phyloP scores from a whole-genome alignment of 2,888 invertebrate species.

The Acleris cristana region DNA sequence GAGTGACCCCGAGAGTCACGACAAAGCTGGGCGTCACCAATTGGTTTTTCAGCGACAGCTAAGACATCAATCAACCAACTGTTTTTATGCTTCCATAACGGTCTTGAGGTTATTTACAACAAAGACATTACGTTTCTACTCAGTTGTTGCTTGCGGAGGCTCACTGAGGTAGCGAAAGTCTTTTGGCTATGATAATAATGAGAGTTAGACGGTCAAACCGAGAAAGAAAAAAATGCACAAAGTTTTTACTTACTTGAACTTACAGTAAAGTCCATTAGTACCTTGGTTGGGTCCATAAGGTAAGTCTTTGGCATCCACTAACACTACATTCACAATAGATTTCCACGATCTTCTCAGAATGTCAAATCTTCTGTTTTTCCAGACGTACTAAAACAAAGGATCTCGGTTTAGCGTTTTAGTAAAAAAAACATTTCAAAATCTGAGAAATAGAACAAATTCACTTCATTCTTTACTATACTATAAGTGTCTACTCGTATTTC shows the following conservation, averaged over 20 bases:
- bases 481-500: too few species aligned
- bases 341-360: slow-evolving; percentile 71
- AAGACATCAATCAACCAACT: slow-evolving; percentile 9
- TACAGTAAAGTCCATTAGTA: slow-evolving; percentile 70
- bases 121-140: not conserved
- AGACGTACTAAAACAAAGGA: slow-evolving; percentile 63
- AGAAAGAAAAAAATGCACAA: not conserved
- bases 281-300: slow-evolving; percentile 62
- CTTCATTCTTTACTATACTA: too few species aligned
- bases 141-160: too few species aligned
- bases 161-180: too few species aligned
- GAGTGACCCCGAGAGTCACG: slow-evolving; percentile 11
- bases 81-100: slow-evolving; percentile 18
- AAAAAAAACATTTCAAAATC: too few species aligned
- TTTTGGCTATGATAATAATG: too few species aligned
- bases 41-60: slow-evolving; percentile 18
- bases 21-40: slow-evolving; percentile 16
- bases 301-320: slow-evolving; percentile 73
- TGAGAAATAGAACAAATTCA: too few species aligned
- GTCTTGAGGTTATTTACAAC: slow-evolving; percentile 3
- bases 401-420: not conserved
- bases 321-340: slow-evolving; percentile 70
- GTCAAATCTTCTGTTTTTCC: slow-evolving; percentile 73
- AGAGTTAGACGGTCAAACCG: not conserved
- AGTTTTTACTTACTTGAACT: slow-evolving; percentile 70